A percentile compares a stretch with the other conserved stretches of the same genome.
Evolutionary conservation across 1,140 invertebrate genomes (phyloP).

Genomic region (Dreissena polymorpha): DNA sequence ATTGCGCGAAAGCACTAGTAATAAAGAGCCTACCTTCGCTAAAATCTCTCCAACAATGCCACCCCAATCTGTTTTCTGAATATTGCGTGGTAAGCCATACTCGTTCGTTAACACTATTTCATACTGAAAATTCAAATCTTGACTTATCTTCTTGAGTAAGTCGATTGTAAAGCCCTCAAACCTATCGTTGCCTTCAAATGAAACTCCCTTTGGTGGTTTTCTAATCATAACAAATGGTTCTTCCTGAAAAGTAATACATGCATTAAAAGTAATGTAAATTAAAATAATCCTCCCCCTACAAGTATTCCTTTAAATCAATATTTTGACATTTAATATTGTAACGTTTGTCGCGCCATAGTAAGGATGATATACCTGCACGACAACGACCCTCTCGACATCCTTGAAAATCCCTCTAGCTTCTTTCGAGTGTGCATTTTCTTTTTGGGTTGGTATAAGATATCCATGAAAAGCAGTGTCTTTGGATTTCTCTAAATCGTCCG

Average conservation of each 20-base stretch:
- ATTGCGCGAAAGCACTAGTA: background rate
- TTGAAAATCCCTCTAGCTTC: constrained; percentile 65
- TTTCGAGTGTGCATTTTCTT: background rate
- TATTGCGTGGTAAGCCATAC: constrained; percentile 91
- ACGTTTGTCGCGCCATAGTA: no score
- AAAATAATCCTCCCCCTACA: no score
- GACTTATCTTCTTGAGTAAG: constrained; percentile 90
- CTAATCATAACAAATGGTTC: constrained; percentile 72
- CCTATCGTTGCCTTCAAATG: constrained; percentile 78
- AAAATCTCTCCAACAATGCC: constrained; percentile 94
- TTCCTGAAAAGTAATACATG: constrained; percentile 59
- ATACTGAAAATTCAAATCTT: constrained; percentile 93
- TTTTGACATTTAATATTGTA: no score
- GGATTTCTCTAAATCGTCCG: background rate
- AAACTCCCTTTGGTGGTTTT: constrained; percentile 25
- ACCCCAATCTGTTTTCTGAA: constrained; percentile 86
- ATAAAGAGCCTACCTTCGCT: constrained; percentile 83
- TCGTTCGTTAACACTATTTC: constrained; percentile 88
- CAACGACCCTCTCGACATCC: constrained; percentile 68
- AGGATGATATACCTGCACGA: constrained; percentile 62
- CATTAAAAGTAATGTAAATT: no score
- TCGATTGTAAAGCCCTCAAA: constrained; percentile 97
- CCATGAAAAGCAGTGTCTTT: background rate
- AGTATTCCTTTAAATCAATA: no score
- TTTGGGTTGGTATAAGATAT: no score